A percentile compares a stretch with the other conserved stretches of the same genome.
Conservation (phyloP, 2,888 invertebrate genomes). For the Aphidoletes aphidimyza region DNA sequence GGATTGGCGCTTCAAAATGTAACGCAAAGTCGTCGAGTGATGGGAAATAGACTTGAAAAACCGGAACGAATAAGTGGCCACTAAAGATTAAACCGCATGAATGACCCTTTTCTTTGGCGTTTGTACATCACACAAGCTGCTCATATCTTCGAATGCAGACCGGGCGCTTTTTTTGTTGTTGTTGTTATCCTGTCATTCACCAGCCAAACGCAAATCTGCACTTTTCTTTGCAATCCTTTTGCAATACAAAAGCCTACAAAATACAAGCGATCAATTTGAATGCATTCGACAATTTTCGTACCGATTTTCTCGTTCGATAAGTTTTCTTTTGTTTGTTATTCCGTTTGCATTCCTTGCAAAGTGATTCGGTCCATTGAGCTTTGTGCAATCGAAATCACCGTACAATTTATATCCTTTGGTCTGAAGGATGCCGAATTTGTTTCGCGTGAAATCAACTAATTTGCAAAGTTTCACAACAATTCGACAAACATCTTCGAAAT, state of each 20-base stretch:
- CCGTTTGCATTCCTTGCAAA: not conserved
- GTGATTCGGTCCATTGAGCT: not conserved
- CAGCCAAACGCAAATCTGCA: too few species aligned
- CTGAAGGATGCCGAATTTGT: not conserved
- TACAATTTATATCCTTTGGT: not conserved
- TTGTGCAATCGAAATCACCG: not conserved
- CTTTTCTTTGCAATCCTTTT: conserved; percentile 9
- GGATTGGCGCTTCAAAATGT: not conserved
- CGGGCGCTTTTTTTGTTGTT: too few species aligned
- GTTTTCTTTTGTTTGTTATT: not conserved
- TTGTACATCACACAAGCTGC: not conserved
- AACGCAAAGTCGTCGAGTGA: not conserved
- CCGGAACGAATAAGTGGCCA: conserved; percentile 49
- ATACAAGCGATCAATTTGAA: not conserved
- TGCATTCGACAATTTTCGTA: not conserved
- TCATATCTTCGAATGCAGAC: not conserved
- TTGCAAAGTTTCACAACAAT: not conserved
- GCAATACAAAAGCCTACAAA: not conserved
- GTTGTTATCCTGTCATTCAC: too few species aligned
- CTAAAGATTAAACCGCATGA: conserved; percentile 51
- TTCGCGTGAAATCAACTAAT: not conserved
- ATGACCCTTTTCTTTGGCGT: conserved; percentile 45
- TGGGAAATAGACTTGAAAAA: conserved; percentile 18
- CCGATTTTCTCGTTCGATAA: not conserved
- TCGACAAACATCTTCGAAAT: not conserved